A percentile compares a stretch with the other conserved stretches of the same genome.
phyloP scores from a whole-genome alignment of 2,888 invertebrate genomes.

The Frankliniella fusca region DNA sequence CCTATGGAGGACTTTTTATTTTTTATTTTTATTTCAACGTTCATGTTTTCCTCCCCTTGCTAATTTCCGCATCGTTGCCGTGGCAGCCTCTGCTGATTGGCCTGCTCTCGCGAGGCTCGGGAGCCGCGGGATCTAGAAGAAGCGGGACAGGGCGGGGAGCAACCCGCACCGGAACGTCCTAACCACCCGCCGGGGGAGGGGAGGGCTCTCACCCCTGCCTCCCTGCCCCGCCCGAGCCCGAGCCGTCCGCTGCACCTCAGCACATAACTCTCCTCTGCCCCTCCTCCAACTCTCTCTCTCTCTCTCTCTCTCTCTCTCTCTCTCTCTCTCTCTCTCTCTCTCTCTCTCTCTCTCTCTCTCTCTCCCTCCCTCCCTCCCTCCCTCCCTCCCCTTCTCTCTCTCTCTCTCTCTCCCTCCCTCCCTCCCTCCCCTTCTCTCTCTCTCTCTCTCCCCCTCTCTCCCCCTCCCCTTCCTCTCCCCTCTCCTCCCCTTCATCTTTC shows the following conservation, averaged over 20 bases:
- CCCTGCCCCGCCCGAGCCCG: neutral
- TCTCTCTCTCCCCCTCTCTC: conserved; percentile 37
- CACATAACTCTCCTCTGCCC: conserved; percentile 40
- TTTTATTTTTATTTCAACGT: neutral
- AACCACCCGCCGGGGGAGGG: too few species aligned
- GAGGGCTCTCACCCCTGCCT: too few species aligned
- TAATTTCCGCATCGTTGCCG: neutral
- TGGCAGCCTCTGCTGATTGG: too few species aligned
- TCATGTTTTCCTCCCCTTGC: neutral
- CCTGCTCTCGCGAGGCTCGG: too few species aligned
- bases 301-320: neutral
- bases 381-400: conserved; percentile 33
- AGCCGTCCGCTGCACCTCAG: conserved; percentile 45
- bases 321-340: neutral
- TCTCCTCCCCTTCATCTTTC: neutral
- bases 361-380: conserved; percentile 34
- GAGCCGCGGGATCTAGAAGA: too few species aligned
- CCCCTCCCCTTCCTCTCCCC: conserved; percentile 38
- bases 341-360: conserved; percentile 31
- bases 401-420: conserved; percentile 35
- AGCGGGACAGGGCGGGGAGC: too few species aligned
- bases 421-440: conserved; percentile 35
- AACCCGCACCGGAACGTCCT: too few species aligned
- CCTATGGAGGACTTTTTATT: too few species aligned
- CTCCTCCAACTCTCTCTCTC: conserved; percentile 27